Percentiles rank a stretch among this genome's conserved stretches.
Conservation (phyloP, 2,888 invertebrate genomes). For the Syrista parreyssii region DNA sequence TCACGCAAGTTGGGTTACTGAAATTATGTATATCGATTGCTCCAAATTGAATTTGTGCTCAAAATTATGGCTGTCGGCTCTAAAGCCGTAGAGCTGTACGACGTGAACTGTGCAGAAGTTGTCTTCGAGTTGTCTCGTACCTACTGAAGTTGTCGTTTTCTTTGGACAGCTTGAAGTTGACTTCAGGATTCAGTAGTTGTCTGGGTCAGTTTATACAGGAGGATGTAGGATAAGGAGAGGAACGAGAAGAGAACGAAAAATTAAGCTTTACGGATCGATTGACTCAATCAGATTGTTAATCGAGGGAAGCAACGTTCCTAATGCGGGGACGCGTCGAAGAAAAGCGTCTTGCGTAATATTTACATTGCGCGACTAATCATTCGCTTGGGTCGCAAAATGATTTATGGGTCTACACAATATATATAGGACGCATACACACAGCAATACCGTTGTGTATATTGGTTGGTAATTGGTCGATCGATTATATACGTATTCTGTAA, state of each 20-base stretch:
- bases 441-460: not conserved
- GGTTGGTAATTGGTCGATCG: not conserved
- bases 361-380: not conserved
- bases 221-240: not conserved
- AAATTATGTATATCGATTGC: not conserved
- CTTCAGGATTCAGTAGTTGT: not conserved
- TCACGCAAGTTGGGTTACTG: conserved; percentile 16
- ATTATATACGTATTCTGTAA: not conserved
- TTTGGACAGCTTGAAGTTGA: not conserved
- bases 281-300: not conserved
- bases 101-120: not conserved
- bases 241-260: not conserved
- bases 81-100: not conserved
- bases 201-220: not conserved
- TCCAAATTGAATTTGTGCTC: not conserved
- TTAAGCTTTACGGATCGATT: conserved; percentile 7
- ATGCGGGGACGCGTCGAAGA: not conserved
- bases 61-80: not conserved
- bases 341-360: not conserved
- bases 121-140: not conserved
- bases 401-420: not conserved
- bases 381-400: not conserved
- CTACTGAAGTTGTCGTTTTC: not conserved
- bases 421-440: not conserved
- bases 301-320: not conserved